Conservation (phyloP, 2,113 vertebrate species). For the Tenrec ecaudatus region DNA sequence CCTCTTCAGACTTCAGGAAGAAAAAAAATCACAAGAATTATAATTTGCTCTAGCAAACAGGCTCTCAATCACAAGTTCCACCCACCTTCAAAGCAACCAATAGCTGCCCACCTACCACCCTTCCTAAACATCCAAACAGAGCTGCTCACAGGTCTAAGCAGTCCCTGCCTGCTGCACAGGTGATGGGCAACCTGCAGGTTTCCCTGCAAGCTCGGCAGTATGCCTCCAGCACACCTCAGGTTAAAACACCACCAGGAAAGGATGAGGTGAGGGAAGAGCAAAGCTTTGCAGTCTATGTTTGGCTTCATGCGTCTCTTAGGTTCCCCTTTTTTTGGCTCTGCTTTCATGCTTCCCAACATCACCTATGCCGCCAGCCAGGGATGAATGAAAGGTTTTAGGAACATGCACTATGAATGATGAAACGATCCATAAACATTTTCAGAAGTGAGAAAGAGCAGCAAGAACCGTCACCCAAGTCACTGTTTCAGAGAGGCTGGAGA, state of each 20-base stretch:
- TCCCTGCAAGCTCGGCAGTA: conserved; percentile 54
- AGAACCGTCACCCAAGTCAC: conserved; percentile 51
- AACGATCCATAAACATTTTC: conserved; percentile 78
- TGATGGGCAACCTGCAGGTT: neutral
- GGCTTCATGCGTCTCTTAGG: conserved; percentile 64
- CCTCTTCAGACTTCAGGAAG: neutral
- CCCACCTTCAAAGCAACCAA: conserved; percentile 91
- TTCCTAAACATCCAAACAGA: conserved; percentile 87
- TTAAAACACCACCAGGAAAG: neutral
- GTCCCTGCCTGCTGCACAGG: conserved; percentile 40
- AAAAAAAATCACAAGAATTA: conserved; percentile 57
- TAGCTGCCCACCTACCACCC: conserved; percentile 85
- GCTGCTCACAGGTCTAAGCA: conserved; percentile 79
- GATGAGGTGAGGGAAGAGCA: neutral
- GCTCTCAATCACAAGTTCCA: conserved; percentile 88
- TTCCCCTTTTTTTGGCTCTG: conserved; percentile 59
- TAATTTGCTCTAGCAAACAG: conserved; percentile 75
- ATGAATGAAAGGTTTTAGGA: conserved; percentile 56
- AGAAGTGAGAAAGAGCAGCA: conserved; percentile 78
- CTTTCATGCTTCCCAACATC: conserved; percentile 38
- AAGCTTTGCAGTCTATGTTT: neutral
- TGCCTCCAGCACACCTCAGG: neutral
- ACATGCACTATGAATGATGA: conserved; percentile 78
- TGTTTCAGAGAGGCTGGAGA: conserved; percentile 81
- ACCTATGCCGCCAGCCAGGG: conserved; percentile 45